Evolutionary conservation across 2,113 vertebrate species (phyloP).

Genomic region (Spea bombifrons): DNA sequence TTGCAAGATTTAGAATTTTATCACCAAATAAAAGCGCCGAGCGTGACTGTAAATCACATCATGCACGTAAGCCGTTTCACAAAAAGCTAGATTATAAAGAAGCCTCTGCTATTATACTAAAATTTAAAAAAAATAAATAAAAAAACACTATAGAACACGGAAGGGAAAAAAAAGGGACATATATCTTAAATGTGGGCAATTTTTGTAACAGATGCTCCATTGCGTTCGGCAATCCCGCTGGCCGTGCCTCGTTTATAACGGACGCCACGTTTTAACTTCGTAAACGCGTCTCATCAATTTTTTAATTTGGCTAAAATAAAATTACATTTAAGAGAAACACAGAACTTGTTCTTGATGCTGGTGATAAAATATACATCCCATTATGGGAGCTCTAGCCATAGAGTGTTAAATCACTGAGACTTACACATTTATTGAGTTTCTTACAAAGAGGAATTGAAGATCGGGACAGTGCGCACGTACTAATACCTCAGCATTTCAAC

Average conservation of each 20-base stretch:
- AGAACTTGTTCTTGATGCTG: constrained; percentile 4
- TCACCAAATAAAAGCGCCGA: constrained; percentile 33
- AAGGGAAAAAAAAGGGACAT: background rate
- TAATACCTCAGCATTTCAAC: too few species aligned
- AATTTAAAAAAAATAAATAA: constrained; percentile 15
- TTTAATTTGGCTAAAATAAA: constrained; percentile 39
- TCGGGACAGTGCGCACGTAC: background rate
- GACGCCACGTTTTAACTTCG: constrained; percentile 28
- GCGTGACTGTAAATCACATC: constrained; percentile 27
- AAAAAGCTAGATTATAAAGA: background rate
- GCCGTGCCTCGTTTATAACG: constrained; percentile 8
- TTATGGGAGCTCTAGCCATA: background rate
- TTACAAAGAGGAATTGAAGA: background rate
- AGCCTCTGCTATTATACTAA: constrained; percentile 7
- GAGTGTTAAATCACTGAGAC: background rate
- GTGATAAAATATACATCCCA: constrained; percentile 24
- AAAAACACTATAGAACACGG: constrained; percentile 1
- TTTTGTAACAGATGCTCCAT: constrained; percentile 32
- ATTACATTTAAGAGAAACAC: constrained; percentile 20
- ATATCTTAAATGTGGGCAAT: constrained; percentile 22
- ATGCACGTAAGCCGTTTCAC: background rate
- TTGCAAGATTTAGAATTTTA: constrained; percentile 36
- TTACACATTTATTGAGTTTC: background rate
- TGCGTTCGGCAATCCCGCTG: background rate
- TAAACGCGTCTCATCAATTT: constrained; percentile 32